These are phyloP conservation scores for Melipona bicolor DNA, from an alignment of 2,888 invertebrate genomes.

Conservation along the genomic window DNA sequence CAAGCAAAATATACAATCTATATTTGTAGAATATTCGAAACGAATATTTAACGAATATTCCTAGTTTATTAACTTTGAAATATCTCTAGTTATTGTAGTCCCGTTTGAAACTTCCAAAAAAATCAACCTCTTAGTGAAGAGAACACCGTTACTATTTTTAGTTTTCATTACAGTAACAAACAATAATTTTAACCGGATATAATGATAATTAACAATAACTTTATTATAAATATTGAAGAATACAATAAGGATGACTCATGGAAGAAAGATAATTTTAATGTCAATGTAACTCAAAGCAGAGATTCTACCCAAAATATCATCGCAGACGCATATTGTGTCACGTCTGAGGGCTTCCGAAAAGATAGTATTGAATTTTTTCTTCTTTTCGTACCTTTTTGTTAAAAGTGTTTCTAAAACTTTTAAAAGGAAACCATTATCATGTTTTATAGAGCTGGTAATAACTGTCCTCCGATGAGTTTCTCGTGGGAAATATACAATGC, in stretches of 20 bases:
- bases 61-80: background rate
- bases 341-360: background rate
- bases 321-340: no score
- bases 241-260: no score
- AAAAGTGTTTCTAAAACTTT: background rate
- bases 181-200: background rate
- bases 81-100: no score
- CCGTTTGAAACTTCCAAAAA: background rate
- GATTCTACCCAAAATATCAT: background rate
- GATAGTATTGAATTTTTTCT: background rate
- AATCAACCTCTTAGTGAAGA: no score
- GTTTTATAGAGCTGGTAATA: background rate
- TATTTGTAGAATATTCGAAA: background rate
- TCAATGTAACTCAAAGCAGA: background rate
- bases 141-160: background rate
- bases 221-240: background rate
- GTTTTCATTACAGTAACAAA: background rate
- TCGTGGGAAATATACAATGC: slow-evolving; percentile 28
- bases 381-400: no score
- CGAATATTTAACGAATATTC: background rate
- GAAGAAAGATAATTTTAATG: no score
- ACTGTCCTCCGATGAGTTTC: background rate
- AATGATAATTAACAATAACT: background rate
- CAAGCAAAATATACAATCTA: slow-evolving; percentile 3
- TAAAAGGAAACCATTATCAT: background rate